Base-by-base conservation (phyloP, 2,888 invertebrate genomes). In the Oligia latruncula region DNA sequence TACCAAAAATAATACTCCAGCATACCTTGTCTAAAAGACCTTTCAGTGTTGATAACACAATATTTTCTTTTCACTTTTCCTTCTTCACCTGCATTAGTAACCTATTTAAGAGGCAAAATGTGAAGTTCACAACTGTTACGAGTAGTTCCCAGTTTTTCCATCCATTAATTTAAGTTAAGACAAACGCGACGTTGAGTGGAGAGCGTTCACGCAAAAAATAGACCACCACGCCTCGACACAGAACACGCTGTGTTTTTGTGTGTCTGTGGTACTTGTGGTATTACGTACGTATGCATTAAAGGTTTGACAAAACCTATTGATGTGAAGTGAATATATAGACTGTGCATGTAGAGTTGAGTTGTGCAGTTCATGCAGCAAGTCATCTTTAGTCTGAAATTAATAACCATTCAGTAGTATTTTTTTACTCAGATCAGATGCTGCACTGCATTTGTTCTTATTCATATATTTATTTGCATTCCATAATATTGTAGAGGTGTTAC, bases 91-190 rank as follows among this genome's bases (percentile, higher is more conserved):
- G 52, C 29, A 73, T 58, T 71, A 43, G 62, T 58, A 65, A 77
- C 35, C 52, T 43, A 66, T 76, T 74, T 74, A 65, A 73, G 35
- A 62, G 55, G 23, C 4, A 60, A 46, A 77, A 11, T 78, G 52
- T 79, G 43, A 79, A 78, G 65, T 83, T 70, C 58, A 73, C 78
- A 83, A 71, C 70, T 67, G 67, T 87, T 73, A 64, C 55, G 43
- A 64, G 52, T 77, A 67, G 58, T 67, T 66, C 20, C 11, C 62
- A 85, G 79, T 86, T 85, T 86, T 85, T 85, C 75, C 58, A 35
- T 58, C 29, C 88, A 88, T 86, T 88, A 79, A 82, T 86, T 85
- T 85, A 71, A 76, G 77, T 80, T 88, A 85, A 77, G 82, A 75
- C 78, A 71, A 80, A 85, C 66, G 65, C 17, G 74, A 77, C 60